Base-by-base conservation (phyloP, 1,140 invertebrate species). In the Anadara kagoshimensis region DNA sequence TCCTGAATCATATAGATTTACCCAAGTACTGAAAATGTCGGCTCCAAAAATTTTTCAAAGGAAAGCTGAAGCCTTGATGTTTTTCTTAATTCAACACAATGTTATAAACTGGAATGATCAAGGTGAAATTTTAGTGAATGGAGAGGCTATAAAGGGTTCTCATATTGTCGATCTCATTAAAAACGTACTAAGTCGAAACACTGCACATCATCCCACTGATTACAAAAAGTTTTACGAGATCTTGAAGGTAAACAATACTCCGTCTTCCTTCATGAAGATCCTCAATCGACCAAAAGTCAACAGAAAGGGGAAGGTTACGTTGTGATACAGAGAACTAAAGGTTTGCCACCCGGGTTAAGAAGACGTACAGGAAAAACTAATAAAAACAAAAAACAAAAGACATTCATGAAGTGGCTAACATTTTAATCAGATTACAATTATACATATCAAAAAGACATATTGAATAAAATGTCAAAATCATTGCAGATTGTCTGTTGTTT, bases 111-210 rank as follows among this genome's bases (percentile, higher is more conserved):
- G 54, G 62, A 65, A 72, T 22, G 26, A 36, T 11, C 16, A 45
- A 22, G 61, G 62, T 29, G 24, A 65, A 57, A 36, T 72, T 20
- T 41, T 58, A 44, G 29, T 53, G 41, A 24, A 58, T 14, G 63
- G 63, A 26, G 16, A 73, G 16, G 41, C 24, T 14, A 43, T 73
- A 10, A n/a, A 45, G 14, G 62, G 36, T 43, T 59, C 49, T 22
- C 62, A 73, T 45, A 44, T 73, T 12, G 51, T 57, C 10, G 70
- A 73, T 66, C 45, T 73, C n/a, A 41, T 73, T 36, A 59, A 43
- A n/a, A 26, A 73, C 56, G 44, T n/a, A 47, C n/a, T 73, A 10
- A 58, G 18, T 24, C 22, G 22, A 7, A 18, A 36, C n/a, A 10
- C 47, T 20, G 20, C 4, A 43, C 16, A 22, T 22, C 24, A 53